A percentile compares a stretch with the other conserved stretches of the same genome.
phyloP scores from a whole-genome alignment of 2,888 invertebrate genomes.

The Abscondita cerata region DNA sequence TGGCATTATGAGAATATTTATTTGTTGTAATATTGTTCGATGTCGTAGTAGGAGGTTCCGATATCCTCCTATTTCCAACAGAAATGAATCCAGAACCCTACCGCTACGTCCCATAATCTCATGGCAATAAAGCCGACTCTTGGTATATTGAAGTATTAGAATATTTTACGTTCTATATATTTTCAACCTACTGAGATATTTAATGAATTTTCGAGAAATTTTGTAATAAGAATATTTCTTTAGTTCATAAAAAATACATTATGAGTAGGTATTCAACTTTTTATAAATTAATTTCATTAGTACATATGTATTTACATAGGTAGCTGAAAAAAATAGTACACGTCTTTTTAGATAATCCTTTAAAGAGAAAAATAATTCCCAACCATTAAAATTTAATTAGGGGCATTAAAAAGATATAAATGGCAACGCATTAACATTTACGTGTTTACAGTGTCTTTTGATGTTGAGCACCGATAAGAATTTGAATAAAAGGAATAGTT shows the following conservation, averaged over 20 bases:
- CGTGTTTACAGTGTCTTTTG: no score
- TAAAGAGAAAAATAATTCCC: no score
- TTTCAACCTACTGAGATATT: slow-evolving; percentile 18
- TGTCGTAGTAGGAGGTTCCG: slow-evolving; percentile 36
- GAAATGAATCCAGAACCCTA: slow-evolving; percentile 30
- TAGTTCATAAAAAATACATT: background rate
- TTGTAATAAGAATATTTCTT: slow-evolving; percentile 4
- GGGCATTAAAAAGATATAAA: no score
- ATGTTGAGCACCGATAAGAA: no score
- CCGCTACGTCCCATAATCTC: slow-evolving; percentile 34
- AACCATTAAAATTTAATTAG: no score
- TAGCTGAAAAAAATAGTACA: no score
- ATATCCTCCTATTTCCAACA: slow-evolving; percentile 31
- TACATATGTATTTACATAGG: no score
- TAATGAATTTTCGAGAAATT: slow-evolving; percentile 29
- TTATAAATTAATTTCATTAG: no score
- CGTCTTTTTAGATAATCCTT: no score
- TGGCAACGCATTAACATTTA: no score
- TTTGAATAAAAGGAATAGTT: no score
- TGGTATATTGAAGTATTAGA: slow-evolving; percentile 38
- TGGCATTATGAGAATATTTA: slow-evolving; percentile 39
- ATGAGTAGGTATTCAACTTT: no score
- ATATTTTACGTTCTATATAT: slow-evolving; percentile 34
- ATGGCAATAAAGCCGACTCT: slow-evolving; percentile 35
- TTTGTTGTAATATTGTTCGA: slow-evolving; percentile 40